Conservation (phyloP, 92 coral and sea anemone species). For the Desmophyllum pertusum region DNA sequence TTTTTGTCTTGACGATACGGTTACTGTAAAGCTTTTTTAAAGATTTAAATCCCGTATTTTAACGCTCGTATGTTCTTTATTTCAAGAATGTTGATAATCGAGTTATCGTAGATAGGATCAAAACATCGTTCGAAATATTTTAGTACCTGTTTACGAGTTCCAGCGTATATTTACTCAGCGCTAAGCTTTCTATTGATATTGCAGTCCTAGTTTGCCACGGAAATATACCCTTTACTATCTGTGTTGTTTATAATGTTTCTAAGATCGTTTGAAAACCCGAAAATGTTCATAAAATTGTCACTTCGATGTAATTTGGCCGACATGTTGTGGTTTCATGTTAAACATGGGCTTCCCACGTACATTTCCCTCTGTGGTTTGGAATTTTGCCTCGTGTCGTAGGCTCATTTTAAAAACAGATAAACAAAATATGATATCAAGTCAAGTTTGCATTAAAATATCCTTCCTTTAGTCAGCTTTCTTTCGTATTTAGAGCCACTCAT, state of each 20-base stretch:
- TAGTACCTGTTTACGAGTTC: not conserved
- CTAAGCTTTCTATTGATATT: slow-evolving; percentile 18
- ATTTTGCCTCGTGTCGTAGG: slow-evolving; percentile 14
- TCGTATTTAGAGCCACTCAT: not conserved
- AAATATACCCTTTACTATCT: not conserved
- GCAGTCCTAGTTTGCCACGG: not conserved
- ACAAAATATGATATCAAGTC: not conserved
- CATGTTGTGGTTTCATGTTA: slow-evolving; percentile 21
- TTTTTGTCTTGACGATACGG: not conserved
- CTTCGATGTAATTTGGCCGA: not conserved
- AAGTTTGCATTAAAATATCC: not conserved
- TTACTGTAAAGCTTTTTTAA: not conserved
- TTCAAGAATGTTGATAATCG: slow-evolving; percentile 4
- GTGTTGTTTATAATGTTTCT: not conserved
- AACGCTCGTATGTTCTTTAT: not conserved
- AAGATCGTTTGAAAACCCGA: not conserved
- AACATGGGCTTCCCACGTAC: not conserved
- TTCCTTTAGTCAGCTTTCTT: not conserved
- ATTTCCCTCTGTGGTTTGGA: slow-evolving; percentile 34
- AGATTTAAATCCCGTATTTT: not conserved
- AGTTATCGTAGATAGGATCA: not conserved
- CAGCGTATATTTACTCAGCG: not conserved
- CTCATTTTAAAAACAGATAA: not conserved
- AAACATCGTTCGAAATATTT: not conserved
- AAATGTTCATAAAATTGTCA: not conserved